A percentile compares a stretch with the other conserved stretches of the same genome.
Evolutionary conservation across 2,797 vertebrate species (phyloP).

Genomic region (Neosilurus mollespiculum): DNA sequence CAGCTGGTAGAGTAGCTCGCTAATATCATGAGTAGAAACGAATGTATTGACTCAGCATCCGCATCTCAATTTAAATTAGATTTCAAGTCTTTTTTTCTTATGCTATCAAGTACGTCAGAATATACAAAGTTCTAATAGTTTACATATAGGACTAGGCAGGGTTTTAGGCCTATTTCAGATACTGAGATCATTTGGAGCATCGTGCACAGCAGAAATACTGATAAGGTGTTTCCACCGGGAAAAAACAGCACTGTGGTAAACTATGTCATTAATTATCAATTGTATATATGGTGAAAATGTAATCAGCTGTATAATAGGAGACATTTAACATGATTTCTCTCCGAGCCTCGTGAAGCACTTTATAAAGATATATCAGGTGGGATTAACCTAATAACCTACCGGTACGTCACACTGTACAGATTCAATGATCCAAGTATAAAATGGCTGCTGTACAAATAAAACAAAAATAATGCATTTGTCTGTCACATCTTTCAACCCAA

Average conservation of each 20-base stretch:
- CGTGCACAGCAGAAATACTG: too few relatives aligned
- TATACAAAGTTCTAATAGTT: neutral
- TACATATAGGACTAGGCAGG: neutral
- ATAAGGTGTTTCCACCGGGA: neutral
- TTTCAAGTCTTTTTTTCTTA: neutral
- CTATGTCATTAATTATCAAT: too few relatives aligned
- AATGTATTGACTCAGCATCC: neutral
- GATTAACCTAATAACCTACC: neutral
- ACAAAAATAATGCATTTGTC: neutral
- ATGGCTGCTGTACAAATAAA: neutral
- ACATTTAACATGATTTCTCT: too few relatives aligned
- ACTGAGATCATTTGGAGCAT: neutral
- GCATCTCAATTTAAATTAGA: neutral
- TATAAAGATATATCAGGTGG: too few relatives aligned
- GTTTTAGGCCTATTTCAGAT: neutral
- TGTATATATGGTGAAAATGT: neutral
- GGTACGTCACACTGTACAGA: neutral
- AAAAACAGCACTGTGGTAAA: neutral
- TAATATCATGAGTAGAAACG: neutral
- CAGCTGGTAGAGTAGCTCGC: neutral
- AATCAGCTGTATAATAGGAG: neutral
- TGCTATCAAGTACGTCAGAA: neutral
- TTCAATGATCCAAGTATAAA: neutral
- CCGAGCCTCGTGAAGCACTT: too few relatives aligned
- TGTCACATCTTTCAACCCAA: neutral